Evolutionary conservation across 1,140 invertebrate species (phyloP), one percentile per base, ranked within the genome.

Genomic region (Belonocnema kinseyi): DNA sequence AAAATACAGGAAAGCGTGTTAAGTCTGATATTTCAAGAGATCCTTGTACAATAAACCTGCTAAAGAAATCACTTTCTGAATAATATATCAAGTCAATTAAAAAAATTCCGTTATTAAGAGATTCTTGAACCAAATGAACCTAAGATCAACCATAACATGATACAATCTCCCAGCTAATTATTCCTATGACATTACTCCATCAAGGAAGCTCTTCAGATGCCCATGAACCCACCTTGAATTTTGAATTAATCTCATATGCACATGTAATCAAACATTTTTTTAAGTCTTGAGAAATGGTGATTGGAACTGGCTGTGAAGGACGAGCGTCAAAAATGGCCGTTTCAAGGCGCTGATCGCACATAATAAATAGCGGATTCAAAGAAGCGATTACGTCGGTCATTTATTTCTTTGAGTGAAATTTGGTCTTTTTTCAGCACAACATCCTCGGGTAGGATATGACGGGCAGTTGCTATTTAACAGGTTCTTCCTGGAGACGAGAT

Each of bases 401-500:
- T 66, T 66, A 66, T 66, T 66, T 66, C 61, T 66, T 40, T 66
- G 61, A 66, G 61, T 66, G 61, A 66, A 66, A 66, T 66, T 66
- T 33, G 16, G 61, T 40, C 61, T 66, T 66, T 66, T 66, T 66
- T 40, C 14, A 66, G 58, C 33, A 6, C 16, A 66, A 33, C 40
- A 26, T 40, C 40, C 33, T 66, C 33, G n/a, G 61, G 61, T 66
- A n/a, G 13, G 61, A 66, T 66, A 46, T 66, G 61, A 66, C 26
- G 26, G 14, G 61, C 61, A 66, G 61, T 66, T 66, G 33, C 61
- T 66, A 66, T 66, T 66, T 66, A 66, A 66, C 21, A 66, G 40
- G 61, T 66, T 66, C 61, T 66, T 66, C 61, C 61, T 66, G 61
- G 61, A 66, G 61, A 66, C 61, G 26, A 66, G 61, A 46, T 46